phyloP scores from a whole-genome alignment of 2,113 vertebrate species.

The Lasiurus cinereus region DNA sequence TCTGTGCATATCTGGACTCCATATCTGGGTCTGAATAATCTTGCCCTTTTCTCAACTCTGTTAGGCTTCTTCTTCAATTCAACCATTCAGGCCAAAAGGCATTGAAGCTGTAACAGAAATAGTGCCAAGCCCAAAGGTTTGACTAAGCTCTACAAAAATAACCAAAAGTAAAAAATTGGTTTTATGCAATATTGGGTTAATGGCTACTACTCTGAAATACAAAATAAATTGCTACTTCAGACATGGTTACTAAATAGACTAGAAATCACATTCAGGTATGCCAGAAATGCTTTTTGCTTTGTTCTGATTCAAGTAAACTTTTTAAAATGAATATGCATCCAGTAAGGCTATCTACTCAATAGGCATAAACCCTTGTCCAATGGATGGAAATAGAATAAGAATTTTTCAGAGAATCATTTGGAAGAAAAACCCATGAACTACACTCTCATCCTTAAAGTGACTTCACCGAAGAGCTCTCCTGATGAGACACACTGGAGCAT shows the following conservation, averaged over 20 bases:
- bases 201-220: background rate
- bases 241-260: conserved; percentile 30
- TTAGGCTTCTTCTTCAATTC: conserved; percentile 57
- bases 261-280: conserved; percentile 28
- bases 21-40: conserved; percentile 33
- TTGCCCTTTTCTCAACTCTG: conserved; percentile 40
- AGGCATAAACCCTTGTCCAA: background rate
- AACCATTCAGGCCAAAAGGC: conserved; percentile 40
- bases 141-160: conserved; percentile 25
- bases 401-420: conserved; percentile 53
- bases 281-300: background rate
- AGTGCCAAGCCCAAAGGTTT: conserved; percentile 51
- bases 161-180: background rate
- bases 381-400: background rate
- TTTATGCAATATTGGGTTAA: conserved; percentile 4
- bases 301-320: background rate
- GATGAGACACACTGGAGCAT: background rate
- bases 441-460: conserved; percentile 5
- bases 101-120: conserved; percentile 58
- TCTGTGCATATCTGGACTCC: conserved; percentile 31
- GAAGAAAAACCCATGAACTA: background rate
- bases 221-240: conserved; percentile 47
- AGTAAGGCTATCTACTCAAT: background rate
- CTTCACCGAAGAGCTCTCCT: background rate
- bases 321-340: background rate